Evolutionary conservation across 1,140 invertebrate species (phyloP), one percentile per base, ranked within the genome.

Genomic region (Drosophila simulans): DNA sequence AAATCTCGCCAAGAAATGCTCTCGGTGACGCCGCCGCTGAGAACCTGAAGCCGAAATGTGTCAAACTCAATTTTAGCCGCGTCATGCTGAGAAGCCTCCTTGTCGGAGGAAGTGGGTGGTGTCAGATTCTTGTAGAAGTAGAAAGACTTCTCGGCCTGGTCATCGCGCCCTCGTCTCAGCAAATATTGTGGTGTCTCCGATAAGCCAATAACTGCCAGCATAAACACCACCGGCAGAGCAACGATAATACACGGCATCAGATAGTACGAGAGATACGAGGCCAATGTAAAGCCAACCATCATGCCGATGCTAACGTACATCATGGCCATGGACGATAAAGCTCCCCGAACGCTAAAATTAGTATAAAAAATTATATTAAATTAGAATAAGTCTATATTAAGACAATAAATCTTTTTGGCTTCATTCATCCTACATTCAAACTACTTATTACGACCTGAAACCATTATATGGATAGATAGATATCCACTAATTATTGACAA

Each of bases 121-220:
- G n/a, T 45, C 11, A 90, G 66, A 55, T 80, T 90, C 59, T 89
- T 89, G 20, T 89, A 89, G 52, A 90, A 89, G 42, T 77, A 86
- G 53, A 66, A 89, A 12, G 84, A 78, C 46, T 78, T 68, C 43
- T 79, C 69, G 1, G 85, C 85, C 25, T 72, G 48, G 8, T 43
- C 79, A 42, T 85, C 69, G 0, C 53, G 72, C 0, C 85, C 85
- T 10, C 48, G 63, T 34, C 53, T 62, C 31, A 89, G 46, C 58
- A 90, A 45, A 35, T 78, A 59, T n/a, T 80, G 80, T 4, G 85
- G 85, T 0, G 85, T 90, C 55, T 89, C 85, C 12, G 53, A 40
- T 37, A 89, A 54, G 27, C 77, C 63, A 8, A 72, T 65, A 34
- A 89, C 53, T 13, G 80, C 66, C 35, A 90, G 1, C 7, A 81